Conservation (phyloP, 92 coral and sea anemone species). For the Muricea muricata region DNA sequence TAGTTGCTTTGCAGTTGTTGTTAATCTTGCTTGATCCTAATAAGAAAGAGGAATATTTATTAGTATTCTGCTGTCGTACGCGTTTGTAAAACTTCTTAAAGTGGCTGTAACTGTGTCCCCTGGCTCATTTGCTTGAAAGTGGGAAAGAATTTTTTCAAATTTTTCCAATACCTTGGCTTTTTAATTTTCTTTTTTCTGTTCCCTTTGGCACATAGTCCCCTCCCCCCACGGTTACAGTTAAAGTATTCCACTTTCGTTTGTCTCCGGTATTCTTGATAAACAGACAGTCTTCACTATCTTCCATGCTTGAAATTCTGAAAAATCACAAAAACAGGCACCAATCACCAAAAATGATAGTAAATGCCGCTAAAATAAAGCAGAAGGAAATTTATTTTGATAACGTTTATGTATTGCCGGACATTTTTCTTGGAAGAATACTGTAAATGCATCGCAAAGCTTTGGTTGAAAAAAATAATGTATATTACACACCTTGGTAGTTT, state of each 20-base stretch:
- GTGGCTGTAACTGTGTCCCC: background rate
- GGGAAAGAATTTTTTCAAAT: too few relatives aligned
- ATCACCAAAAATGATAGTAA: background rate
- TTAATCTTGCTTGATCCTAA: conserved; percentile 60
- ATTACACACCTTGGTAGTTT: conserved; percentile 40
- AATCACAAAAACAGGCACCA: background rate
- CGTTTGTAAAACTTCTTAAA: background rate
- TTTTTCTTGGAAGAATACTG: too few relatives aligned
- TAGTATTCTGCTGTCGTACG: background rate
- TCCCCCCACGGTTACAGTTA: conserved; percentile 14
- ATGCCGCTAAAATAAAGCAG: background rate
- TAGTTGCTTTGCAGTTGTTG: background rate
- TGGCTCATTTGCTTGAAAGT: background rate
- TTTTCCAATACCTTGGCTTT: conserved; percentile 45
- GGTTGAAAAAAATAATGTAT: background rate
- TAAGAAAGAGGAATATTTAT: background rate
- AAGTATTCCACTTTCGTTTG: background rate
- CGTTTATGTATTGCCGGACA: too few relatives aligned
- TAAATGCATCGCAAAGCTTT: too few relatives aligned
- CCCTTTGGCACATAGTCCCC: conserved; percentile 37
- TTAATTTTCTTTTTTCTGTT: conserved; percentile 33
- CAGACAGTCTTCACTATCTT: conserved; percentile 15
- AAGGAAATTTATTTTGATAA: too few relatives aligned
- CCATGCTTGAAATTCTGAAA: conserved; percentile 18
- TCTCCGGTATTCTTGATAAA: conserved; percentile 13